Percentiles rank a stretch among this genome's conserved stretches.
These are phyloP conservation scores for Myotis yumanensis DNA, from an alignment of 2,113 vertebrate genomes.

Conservation along the genomic window DNA sequence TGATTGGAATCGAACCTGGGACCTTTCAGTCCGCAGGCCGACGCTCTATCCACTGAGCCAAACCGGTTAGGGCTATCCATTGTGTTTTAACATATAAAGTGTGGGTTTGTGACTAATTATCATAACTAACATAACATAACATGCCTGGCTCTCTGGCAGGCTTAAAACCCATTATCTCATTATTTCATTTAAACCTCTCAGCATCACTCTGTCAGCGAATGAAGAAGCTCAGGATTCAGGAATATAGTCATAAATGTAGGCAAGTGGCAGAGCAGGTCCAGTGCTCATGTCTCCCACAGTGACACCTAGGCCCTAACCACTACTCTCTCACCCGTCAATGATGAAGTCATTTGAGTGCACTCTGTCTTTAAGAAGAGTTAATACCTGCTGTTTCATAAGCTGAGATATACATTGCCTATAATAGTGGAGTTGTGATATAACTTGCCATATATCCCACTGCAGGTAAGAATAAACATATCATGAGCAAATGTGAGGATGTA, in stretches of 20 bases:
- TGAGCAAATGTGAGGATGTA: neutral
- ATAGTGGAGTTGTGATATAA: neutral
- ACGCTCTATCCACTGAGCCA: too few relatives aligned
- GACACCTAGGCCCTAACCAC: neutral
- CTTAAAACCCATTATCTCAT: neutral
- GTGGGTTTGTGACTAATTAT: neutral
- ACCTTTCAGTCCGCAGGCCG: too few relatives aligned
- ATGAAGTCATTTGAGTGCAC: neutral
- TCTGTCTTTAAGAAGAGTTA: constrained; percentile 7
- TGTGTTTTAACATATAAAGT: neutral
- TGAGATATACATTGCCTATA: neutral
- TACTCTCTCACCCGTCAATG: neutral
- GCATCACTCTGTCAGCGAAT: neutral
- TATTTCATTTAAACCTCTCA: neutral
- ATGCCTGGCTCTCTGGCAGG: neutral
- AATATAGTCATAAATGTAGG: neutral
- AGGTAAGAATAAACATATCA: neutral
- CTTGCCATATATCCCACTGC: neutral
- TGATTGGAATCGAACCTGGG: too few relatives aligned
- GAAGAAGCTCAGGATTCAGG: neutral
- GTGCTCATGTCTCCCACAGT: neutral
- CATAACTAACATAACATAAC: neutral
- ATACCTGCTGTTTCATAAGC: neutral
- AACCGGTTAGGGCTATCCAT: neutral
- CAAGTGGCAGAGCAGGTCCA: neutral